Evolutionary conservation across 2,113 vertebrate genomes (phyloP), one percentile per base, ranked within the genome.

Genomic region (Fregata magnificens): DNA sequence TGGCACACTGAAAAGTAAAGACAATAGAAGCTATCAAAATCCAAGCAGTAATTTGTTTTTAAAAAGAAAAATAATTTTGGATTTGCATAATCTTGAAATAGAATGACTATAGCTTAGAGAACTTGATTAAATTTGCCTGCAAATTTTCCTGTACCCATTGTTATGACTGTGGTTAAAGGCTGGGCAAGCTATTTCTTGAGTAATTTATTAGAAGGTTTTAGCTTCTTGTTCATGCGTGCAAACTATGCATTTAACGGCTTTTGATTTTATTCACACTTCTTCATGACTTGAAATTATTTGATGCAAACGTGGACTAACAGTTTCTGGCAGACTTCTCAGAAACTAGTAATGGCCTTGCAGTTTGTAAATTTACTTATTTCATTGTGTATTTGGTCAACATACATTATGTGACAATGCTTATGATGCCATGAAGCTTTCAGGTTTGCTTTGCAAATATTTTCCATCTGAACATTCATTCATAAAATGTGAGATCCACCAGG

Each of bases 71-170:
- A 95, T 79, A 66, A 89, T 91, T 95, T 73, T 70, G n/a, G 13
- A 95, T 95, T 97, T 95, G 38, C 95, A 95, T 94, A 86, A 91
- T 77, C 82, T 81, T 91, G 55, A 94, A 91, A 42, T 31, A 73
- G 44, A 91, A 85, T 66, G 17, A 62, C 29, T 82, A 22, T 63
- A 55, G 65, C 53, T 95, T 82, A 80, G 45, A 80, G 70, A 89
- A 91, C 90, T 47, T 61, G 38, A 83, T 94, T 93, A 36, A 66
- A 88, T 97, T 83, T 95, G 58, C 44, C 59, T 83, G 11, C 38
- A 93, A 58, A 67, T 80, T 81, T 78, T 85, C 42, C 74, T 66
- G 9, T 82, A 85, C 79, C 16, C 45, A n/a, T 72, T 88, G 66
- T 83, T 86, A 55, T 22, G 24, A 17, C 26, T 66, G 50, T 70